Evolutionary conservation across 2,797 vertebrate species (phyloP), one percentile per base, ranked within the genome.

Genomic region (Diplodus puntazzo): DNA sequence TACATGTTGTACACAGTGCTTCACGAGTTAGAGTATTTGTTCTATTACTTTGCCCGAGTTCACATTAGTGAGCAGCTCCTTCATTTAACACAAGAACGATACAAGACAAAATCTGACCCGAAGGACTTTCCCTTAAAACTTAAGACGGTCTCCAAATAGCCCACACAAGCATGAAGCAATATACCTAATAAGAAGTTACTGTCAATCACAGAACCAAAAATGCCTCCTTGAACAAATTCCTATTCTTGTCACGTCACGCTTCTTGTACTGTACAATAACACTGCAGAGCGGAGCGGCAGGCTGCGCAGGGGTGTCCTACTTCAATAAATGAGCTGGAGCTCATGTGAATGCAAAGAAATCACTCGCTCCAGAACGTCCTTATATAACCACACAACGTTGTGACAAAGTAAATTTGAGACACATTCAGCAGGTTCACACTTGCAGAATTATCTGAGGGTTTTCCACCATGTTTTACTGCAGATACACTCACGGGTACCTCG

Each of bases 241-340:
- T 88, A 89, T 94, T 94, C 82, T 85, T 90, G 87, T 94, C 92
- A 94, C 88, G 93, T 91, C 80, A 86, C 81, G 85, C 79, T 72
- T 82, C 81, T 82, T 85, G 86, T 89, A 84, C 46, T 79, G 88
- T 91, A 91, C 76, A 91, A 90, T 80, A 93, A 77, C 66, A 82
- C 76, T 81, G 85, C 87, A 76, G 85, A 85, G 85, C 73, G 53
- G 80, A 80, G 77, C 61, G 57, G 75, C 69, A 82, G 75, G 72
- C 85, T 62, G 81, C 43, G 54, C 86, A 59, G 79, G 82, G 73
- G 65, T 92, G 92, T 88, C 92, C 88, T 88, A 92, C 82, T 90
- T 92, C 87, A 85, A 90, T 85, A 92, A 92, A 91, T 82, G 88
- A 92, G 78, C 72, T 74, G 77, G 61, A 77, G 80, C 76, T 84